Evolutionary conservation across 2,797 vertebrate species (phyloP), one percentile per base, ranked within the genome.

Genomic region (Vireo griseus): DNA sequence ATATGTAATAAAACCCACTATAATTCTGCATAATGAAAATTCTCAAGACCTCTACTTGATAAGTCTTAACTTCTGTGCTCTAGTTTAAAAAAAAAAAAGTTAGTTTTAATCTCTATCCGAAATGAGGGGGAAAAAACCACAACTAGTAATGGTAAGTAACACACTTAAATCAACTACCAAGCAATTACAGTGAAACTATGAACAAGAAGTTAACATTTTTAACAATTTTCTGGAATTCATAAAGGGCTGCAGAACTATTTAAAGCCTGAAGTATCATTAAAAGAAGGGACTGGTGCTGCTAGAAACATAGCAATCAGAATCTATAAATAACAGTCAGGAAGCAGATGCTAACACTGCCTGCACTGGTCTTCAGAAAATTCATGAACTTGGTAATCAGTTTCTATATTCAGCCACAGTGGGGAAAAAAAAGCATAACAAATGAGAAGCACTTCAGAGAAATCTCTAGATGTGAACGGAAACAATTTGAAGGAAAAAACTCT

Each of bases 301-400:
- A 88, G 77, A 95, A 90, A 92, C 78, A 91, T 6, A 95, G 83
- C 88, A 94, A 96, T 93, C 88, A 95, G 55, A 85, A 94, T 22
- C 83, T 88, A 95, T 82, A 95, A 96, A 94, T 95, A 95, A 90
- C 82, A 75, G 37, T 10, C 94, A 95, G 93, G 92, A 96, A 94
- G 83, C 88, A 96, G 93, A 94, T 95, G 90, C 67, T 93, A 93
- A 92, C 66, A 66, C 40, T 81, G 90, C 62, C 73, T 94, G 93
- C 69, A 85, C 59, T 93, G 80, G 90, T 88, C 88, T 92, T 92
- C 83, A 85, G 73, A 95, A 96, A 94, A 97, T 92, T 97, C 79
- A 92, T 87, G 48, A 94, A 94, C 86, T 81, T 90, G 67, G 71
- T 95, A 93, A 96, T 96, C 93, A 84, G 86, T 77, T 96, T 95